A percentile compares a stretch with the other conserved stretches of the same genome.
phyloP scores from a whole-genome alignment of 2,888 invertebrate species.

The Tribolium freemani region DNA sequence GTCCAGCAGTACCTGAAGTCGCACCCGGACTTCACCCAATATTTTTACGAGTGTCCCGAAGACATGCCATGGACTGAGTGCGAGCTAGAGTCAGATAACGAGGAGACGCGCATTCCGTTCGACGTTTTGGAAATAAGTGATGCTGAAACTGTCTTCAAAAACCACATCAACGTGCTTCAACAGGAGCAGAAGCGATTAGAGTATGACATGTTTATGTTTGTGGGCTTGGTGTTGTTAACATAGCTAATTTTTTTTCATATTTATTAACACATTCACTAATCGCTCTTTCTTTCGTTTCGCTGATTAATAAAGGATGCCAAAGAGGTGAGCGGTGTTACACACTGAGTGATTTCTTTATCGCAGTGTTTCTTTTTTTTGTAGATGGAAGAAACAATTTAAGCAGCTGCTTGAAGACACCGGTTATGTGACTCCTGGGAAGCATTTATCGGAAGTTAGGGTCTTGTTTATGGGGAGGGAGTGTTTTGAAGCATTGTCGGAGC shows the following conservation, averaged over 20 bases:
- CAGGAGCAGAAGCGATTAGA: constrained; percentile 93
- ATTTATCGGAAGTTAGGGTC: constrained; percentile 89
- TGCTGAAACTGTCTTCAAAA: constrained; percentile 92
- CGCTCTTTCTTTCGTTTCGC: constrained; percentile 41
- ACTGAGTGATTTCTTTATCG: not conserved
- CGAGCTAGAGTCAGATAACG: constrained; percentile 75
- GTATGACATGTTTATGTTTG: constrained; percentile 69
- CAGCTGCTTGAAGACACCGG: constrained; percentile 93
- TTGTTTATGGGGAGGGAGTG: constrained; percentile 95
- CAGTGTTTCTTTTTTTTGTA: constrained; percentile 61
- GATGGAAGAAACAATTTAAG: constrained; percentile 95
- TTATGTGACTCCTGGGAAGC: constrained; percentile 96
- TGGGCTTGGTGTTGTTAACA: constrained; percentile 16
- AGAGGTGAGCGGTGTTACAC: constrained; percentile 67
- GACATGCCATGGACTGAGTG: constrained; percentile 85
- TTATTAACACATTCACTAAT: constrained; percentile 40
- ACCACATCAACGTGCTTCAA: constrained; percentile 91
- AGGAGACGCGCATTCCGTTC: constrained; percentile 88
- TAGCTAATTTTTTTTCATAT: constrained; percentile 4
- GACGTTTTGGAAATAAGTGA: constrained; percentile 92
- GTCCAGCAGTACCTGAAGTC: constrained; percentile 88
- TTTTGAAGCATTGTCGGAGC: constrained; percentile 91
- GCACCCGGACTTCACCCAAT: constrained; percentile 94
- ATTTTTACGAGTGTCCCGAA: constrained; percentile 89
- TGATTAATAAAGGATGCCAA: constrained; percentile 68